Evolutionary conservation across 1,140 invertebrate species (phyloP), one percentile per base, ranked within the genome.

Genomic region (Babylonia areolata): DNA sequence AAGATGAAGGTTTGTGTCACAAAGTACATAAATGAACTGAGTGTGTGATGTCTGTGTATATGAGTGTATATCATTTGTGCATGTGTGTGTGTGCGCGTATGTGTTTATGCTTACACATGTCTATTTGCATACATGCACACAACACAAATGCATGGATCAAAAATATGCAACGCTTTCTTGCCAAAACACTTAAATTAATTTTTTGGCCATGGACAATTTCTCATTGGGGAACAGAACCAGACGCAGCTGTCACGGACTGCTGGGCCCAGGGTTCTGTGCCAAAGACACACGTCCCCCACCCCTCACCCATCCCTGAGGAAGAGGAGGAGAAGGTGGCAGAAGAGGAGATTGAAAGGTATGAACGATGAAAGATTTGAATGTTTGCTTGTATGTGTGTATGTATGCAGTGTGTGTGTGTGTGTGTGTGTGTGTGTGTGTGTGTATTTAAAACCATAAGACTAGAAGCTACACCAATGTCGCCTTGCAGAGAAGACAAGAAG

Each of bases 241-340:
- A 92, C 58, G 91, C 94, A 78, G 93, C 93, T 20, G 88, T 88
- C 2, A 93, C 93, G 40, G 94, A 94, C 87, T 94, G 93, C 83
- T 94, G 94, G 93, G 94, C 93, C 15, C 93, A 94, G 85, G 94
- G 94, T 37, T 92, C 91, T 73, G 93, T 94, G 39, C 93, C 93
- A 37, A 93, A 90, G 80, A 88, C 87, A 78, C 83, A 88, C 31
- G 58, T 92, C 28, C 86, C 88, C 20, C 73, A 54, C 69, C 87
- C 88, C 58, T 84, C 87, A 51, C 86, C 86, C 35, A 88, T 89
- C 69, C 54, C 82, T 20, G 87, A 85, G 64, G 69, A 79, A 79
- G 23, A 31, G 46, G 80, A 82, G 79, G 58, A 39, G 87, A 88
- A 54, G 86, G 86, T 79, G 85, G 69, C 86, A 35, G 84, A 78